These are phyloP conservation scores for Eurytemora carolleeae DNA, from an alignment of 1,140 invertebrate genomes.

Conservation along the genomic window DNA sequence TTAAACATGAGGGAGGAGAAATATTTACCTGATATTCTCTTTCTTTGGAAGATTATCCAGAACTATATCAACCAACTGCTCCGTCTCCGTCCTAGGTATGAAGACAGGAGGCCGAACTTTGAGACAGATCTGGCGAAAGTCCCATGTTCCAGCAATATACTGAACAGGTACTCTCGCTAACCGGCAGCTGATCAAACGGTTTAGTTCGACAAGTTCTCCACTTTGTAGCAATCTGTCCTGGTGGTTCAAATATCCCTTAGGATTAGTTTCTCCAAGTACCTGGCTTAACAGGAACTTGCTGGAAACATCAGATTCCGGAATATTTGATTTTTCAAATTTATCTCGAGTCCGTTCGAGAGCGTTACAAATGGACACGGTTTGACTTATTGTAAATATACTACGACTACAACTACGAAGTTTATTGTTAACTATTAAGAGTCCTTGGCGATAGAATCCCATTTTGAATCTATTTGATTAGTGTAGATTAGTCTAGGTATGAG, in stretches of 20 bases:
- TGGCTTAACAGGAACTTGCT: background rate
- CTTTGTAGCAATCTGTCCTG: background rate
- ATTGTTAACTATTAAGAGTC: background rate
- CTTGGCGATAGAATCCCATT: background rate
- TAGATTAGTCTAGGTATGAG: background rate
- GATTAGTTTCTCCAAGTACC: background rate
- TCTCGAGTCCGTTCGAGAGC: too few relatives aligned
- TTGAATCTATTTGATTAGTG: background rate
- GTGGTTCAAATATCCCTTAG: background rate
- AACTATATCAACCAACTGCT: conserved; percentile 37
- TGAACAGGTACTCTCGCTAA: conserved; percentile 39
- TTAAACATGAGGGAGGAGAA: too few relatives aligned
- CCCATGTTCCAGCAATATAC: conserved; percentile 51
- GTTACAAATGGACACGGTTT: too few relatives aligned
- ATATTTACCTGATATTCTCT: too few relatives aligned
- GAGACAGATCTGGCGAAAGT: conserved; percentile 42
- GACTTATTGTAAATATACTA: too few relatives aligned
- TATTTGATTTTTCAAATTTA: background rate
- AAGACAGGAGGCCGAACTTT: conserved; percentile 44
- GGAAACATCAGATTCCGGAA: background rate
- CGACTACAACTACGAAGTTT: background rate
- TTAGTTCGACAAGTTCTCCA: background rate
- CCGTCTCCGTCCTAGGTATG: conserved; percentile 50
- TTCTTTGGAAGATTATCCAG: conserved; percentile 29
- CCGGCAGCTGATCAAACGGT: background rate